phyloP scores from a whole-genome alignment of 1,140 invertebrate genomes.

The Kradibia gibbosae region DNA sequence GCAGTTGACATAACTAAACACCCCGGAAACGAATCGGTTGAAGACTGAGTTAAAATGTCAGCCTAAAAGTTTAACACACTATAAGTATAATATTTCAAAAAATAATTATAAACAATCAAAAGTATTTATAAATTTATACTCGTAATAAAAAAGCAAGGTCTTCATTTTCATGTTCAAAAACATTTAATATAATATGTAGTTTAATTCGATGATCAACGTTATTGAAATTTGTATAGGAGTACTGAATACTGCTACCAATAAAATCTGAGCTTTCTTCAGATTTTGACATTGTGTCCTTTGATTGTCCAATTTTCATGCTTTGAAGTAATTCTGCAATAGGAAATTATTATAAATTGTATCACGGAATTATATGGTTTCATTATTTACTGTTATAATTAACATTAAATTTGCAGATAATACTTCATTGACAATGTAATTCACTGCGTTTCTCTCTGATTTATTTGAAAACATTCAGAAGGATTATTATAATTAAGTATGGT shows the following conservation, averaged over 20 bases:
- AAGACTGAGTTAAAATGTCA: conserved; percentile 68
- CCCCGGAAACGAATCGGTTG: conserved; percentile 64
- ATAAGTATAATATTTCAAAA: background rate
- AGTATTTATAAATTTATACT: conserved; percentile 57
- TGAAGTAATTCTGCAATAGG: conserved; percentile 64
- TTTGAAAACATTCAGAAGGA: too few relatives aligned
- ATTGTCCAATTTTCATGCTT: conserved; percentile 65
- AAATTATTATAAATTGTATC: conserved; percentile 22
- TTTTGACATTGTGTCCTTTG: conserved; percentile 56
- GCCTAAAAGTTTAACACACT: conserved; percentile 54
- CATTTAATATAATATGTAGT: conserved; percentile 73
- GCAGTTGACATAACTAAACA: conserved; percentile 74
- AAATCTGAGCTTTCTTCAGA: conserved; percentile 56
- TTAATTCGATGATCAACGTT: conserved; percentile 76
- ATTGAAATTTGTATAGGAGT: conserved; percentile 74
- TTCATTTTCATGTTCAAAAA: conserved; percentile 75
- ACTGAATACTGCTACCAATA: conserved; percentile 65
- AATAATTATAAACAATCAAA: background rate
- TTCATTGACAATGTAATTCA: too few relatives aligned
- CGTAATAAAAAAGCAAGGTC: conserved; percentile 73
- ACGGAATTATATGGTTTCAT: too few relatives aligned
- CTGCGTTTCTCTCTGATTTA: too few relatives aligned
- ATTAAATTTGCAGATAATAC: too few relatives aligned
- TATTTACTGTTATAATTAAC: too few relatives aligned
- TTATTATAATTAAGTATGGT: too few relatives aligned